A percentile compares a stretch with the other conserved stretches of the same genome.
Conservation (phyloP, 1,140 invertebrate genomes). For the Drosophila insularis region DNA sequence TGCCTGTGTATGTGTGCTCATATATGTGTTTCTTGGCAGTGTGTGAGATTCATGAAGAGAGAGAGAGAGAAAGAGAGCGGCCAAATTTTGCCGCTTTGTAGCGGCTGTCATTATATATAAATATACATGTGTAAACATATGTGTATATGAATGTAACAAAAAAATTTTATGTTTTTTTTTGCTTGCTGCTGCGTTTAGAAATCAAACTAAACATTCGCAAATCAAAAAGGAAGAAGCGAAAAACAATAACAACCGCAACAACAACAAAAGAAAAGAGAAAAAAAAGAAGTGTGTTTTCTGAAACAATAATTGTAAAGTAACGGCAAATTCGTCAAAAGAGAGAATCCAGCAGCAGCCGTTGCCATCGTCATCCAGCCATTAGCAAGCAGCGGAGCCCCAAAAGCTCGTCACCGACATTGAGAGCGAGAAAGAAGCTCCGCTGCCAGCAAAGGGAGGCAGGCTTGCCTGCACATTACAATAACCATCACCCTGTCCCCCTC, state of each 20-base stretch:
- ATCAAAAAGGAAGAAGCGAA: background rate
- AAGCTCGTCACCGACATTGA: conserved; percentile 41
- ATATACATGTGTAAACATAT: background rate
- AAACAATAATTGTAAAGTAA: conserved; percentile 27
- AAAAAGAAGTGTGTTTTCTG: background rate
- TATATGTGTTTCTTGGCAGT: background rate
- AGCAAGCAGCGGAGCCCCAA: conserved; percentile 40
- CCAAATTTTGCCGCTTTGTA: conserved; percentile 2
- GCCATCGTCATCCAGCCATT: background rate
- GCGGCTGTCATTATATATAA: background rate
- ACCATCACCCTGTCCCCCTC: conserved; percentile 2
- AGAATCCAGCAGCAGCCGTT: conserved; percentile 28
- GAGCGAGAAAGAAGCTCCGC: conserved; percentile 32
- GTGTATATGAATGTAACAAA: background rate
- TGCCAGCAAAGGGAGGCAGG: conserved; percentile 34
- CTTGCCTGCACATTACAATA: background rate
- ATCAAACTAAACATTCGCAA: background rate
- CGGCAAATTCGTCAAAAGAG: conserved; percentile 32
- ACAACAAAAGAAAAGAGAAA: background rate
- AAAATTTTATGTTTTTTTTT: background rate
- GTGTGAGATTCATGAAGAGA: background rate
- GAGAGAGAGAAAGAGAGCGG: background rate
- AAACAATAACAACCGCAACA: background rate
- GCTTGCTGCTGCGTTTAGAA: conserved; percentile 1
- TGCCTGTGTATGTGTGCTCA: background rate